phyloP scores from a whole-genome alignment of 2,888 invertebrate species.

The Polyploca ridens region DNA sequence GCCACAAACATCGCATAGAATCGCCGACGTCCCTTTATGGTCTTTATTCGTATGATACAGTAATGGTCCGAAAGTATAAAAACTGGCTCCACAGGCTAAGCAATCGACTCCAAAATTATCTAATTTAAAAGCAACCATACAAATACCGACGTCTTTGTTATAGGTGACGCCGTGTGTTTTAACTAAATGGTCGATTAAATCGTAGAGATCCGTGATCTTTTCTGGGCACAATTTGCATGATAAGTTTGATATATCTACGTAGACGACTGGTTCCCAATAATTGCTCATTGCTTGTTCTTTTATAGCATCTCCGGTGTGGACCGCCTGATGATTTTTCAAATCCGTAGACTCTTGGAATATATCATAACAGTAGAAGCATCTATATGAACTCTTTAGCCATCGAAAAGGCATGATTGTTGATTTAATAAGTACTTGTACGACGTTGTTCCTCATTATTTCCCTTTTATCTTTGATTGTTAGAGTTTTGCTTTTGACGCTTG shows the following conservation, averaged over 20 bases:
- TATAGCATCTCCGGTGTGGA: conserved; percentile 56
- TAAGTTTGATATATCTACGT: conserved; percentile 66
- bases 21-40: conserved; percentile 72
- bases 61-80: conserved; percentile 72
- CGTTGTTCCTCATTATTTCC: conserved; percentile 68
- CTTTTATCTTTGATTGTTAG: conserved; percentile 62
- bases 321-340: conserved; percentile 63
- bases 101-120: conserved; percentile 68
- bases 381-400: conserved; percentile 76
- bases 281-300: conserved; percentile 72
- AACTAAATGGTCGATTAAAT: conserved; percentile 69
- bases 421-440: conserved; percentile 64
- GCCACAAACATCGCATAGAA: conserved; percentile 74
- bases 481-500: conserved; percentile 15
- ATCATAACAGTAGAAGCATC: conserved; percentile 79
- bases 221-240: conserved; percentile 67
- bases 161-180: conserved; percentile 59
- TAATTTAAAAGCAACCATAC: conserved; percentile 73
- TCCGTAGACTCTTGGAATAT: conserved; percentile 74
- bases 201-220: conserved; percentile 60
- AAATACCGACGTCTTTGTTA: conserved; percentile 71
- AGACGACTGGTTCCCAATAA: conserved; percentile 75
- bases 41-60: conserved; percentile 75
- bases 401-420: conserved; percentile 75
- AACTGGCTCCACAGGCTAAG: conserved; percentile 64